Base-by-base conservation (phyloP, 2,797 vertebrate species). In the Poeciliopsis paucimaculata region DNA sequence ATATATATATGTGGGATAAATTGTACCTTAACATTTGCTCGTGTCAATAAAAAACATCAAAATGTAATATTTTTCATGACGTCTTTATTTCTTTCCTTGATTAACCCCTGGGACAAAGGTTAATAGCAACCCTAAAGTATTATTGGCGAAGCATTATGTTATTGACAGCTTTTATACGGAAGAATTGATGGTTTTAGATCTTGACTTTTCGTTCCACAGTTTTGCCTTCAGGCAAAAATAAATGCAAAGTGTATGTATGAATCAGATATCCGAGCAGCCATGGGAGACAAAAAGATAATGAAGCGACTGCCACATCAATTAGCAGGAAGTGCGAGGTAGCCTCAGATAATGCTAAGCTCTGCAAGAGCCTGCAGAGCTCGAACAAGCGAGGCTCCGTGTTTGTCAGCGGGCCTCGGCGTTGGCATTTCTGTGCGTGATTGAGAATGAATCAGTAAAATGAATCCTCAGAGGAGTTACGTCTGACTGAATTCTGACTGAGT, bases 261-360 rank as follows among this genome's bases (percentile, higher is more conserved):
- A 90, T 92, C 87, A 77, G 85, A 90, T 91, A 86, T 86, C 81
- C 72, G 79, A 85, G 85, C 81, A 10, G 83, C 87, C 89, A 84
- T 80, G 82, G 72, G 88, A 90, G 80, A 90, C 89, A 89, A 84
- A 91, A 84, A 91, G 87, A 91, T 91, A 92, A 94, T 91, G 87
- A 92, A 90, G 82, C 74, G 82, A 84, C 79, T 89, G 79, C 75
- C 80, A 87, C 90, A 89, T 90, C 91, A 93, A 92, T 95, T 93
- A 93, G 84, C 76, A 87, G 77, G 77, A 88, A 88, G 81, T 85
- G 87, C 9, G 70, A 90, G 90, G 82, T 84, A 83, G 77, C 49
- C 83, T 85, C 73, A 87, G 89, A 91, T 91, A 92, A 86, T 87
- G 90, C 88, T 92, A 86, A 89, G 86, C 82, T 41, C 71, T 88